Evolutionary conservation across 92 coral and sea anemone genomes (phyloP).

Genomic region (Heliopora coerulea): DNA sequence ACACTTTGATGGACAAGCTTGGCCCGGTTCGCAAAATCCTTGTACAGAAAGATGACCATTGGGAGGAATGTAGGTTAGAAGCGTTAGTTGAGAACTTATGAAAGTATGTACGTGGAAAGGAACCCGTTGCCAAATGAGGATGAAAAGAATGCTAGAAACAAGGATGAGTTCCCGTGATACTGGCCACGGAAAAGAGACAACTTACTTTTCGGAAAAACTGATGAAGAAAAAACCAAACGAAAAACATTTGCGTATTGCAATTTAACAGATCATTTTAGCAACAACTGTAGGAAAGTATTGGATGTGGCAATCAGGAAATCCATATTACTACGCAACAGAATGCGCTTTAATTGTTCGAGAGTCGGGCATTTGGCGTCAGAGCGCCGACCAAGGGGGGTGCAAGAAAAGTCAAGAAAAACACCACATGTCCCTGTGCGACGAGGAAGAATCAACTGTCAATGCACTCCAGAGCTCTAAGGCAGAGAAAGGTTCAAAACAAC

Average conservation of each 20-base stretch:
- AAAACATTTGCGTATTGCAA: slow-evolving; percentile 22
- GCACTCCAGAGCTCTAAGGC: background rate
- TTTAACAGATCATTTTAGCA: background rate
- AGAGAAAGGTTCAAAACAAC: too few relatives aligned
- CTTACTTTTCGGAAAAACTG: background rate
- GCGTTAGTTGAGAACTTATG: slow-evolving; percentile 50
- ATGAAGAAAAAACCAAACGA: slow-evolving; percentile 18
- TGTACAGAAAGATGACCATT: slow-evolving; percentile 55
- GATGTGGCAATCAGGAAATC: background rate
- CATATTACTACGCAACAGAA: background rate
- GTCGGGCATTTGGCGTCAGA: background rate
- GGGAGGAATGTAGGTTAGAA: slow-evolving; percentile 54
- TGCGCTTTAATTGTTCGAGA: background rate
- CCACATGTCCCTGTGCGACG: slow-evolving; percentile 18
- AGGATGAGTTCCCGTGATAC: background rate
- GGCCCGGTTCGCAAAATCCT: slow-evolving; percentile 38
- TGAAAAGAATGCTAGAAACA: background rate
- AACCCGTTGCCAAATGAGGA: slow-evolving; percentile 12
- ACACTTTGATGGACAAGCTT: slow-evolving; percentile 35
- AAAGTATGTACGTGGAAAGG: slow-evolving; percentile 48
- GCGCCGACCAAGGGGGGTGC: background rate
- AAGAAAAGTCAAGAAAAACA: slow-evolving; percentile 9
- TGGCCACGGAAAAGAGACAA: background rate
- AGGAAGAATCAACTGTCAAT: background rate
- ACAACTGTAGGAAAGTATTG: background rate